phyloP scores from a whole-genome alignment of 2,888 invertebrate genomes.

The Trissolcus brochymenae region DNA sequence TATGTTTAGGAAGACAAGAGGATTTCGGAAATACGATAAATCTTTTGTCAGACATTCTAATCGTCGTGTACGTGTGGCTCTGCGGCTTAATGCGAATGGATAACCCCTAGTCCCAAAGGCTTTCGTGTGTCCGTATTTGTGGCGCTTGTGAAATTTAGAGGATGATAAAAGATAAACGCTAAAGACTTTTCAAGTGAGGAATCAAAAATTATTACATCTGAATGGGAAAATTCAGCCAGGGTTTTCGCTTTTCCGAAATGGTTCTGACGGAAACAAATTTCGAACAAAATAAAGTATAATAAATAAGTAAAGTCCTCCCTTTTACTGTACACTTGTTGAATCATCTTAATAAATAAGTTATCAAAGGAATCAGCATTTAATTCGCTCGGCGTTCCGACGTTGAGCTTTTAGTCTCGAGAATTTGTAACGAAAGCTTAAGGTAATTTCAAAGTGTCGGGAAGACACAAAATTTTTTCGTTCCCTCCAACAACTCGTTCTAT shows the following conservation, averaged over 20 bases:
- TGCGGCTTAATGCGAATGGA: conserved; percentile 56
- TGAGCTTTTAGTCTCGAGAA: too few species aligned
- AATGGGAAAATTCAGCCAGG: neutral
- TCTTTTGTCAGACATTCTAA: conserved; percentile 62
- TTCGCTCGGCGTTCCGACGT: too few species aligned
- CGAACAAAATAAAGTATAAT: too few species aligned
- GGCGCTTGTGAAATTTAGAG: conserved; percentile 36
- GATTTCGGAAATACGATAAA: conserved; percentile 37
- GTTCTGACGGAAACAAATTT: too few species aligned
- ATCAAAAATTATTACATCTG: neutral
- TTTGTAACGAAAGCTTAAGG: too few species aligned
- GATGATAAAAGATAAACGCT: conserved; percentile 22
- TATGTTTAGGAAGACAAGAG: conserved; percentile 35
- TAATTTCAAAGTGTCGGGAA: neutral
- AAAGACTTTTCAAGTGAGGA: conserved; percentile 8
- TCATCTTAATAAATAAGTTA: too few species aligned
- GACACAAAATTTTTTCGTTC: conserved; percentile 3
- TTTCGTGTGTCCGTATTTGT: conserved; percentile 26
- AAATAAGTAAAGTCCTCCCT: too few species aligned
- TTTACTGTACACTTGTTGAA: too few species aligned
- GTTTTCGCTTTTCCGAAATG: too few species aligned
- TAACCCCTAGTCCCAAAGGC: conserved; percentile 58
- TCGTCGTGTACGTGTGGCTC: conserved; percentile 62
- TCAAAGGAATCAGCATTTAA: too few species aligned
- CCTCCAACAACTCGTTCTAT: neutral